Conservation (phyloP, 2,888 invertebrate genomes). For the Drosophila gaucha region DNA sequence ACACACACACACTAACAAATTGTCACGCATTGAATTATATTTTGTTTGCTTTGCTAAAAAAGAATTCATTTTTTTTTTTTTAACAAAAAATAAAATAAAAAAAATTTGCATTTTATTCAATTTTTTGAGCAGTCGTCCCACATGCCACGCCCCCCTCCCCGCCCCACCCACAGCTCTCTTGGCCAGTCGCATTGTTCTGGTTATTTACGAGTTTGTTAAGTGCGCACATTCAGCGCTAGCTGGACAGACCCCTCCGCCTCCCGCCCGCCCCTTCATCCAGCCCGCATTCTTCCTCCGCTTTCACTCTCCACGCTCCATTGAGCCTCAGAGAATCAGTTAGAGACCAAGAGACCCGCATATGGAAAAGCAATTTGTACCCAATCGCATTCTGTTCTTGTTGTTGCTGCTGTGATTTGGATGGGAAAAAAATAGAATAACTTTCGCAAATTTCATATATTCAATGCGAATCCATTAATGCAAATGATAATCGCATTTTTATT, state of each 20-base stretch:
- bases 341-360: conserved; percentile 46
- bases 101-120: conserved; percentile 83
- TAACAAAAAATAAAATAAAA: conserved; percentile 50
- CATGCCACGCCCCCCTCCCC: background rate
- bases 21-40: conserved; percentile 79
- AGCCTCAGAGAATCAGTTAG: no score
- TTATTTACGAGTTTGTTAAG: conserved; percentile 81
- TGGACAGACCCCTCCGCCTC: conserved; percentile 27
- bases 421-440: conserved; percentile 5
- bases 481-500: conserved; percentile 42
- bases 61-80: background rate
- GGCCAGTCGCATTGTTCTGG: conserved; percentile 70
- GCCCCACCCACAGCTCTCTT: conserved; percentile 11
- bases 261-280: conserved; percentile 6
- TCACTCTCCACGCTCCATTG: conserved; percentile 62
- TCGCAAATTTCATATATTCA: conserved; percentile 12
- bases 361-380: conserved; percentile 41
- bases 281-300: conserved; percentile 6
- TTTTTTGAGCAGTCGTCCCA: conserved; percentile 59
- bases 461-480: conserved; percentile 34
- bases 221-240: conserved; percentile 67
- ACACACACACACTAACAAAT: conserved; percentile 58
- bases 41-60: conserved; percentile 62
- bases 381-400: conserved; percentile 5
- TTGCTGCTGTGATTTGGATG: conserved; percentile 34